Conservation (phyloP, 2,113 vertebrate species). For the Leucopsar rothschildi region DNA sequence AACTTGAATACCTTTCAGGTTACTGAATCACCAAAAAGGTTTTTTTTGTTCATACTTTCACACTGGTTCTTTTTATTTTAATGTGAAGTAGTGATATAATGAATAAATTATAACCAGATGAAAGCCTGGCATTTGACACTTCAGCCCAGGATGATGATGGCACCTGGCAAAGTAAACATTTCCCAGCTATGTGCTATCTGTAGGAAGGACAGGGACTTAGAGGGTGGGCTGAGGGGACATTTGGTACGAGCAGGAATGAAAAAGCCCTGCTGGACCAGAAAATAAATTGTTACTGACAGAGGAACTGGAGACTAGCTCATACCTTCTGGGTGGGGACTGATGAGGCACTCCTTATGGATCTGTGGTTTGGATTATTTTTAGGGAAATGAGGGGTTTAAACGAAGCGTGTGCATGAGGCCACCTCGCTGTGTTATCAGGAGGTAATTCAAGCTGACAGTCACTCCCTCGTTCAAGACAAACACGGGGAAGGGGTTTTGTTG, state of each 20-base stretch:
- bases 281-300: background rate
- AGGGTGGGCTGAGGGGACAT: background rate
- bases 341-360: background rate
- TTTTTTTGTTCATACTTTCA: slow-evolving; percentile 66
- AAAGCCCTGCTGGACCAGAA: background rate
- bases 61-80: slow-evolving; percentile 66
- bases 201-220: slow-evolving; percentile 13
- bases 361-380: background rate
- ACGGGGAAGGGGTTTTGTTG: background rate
- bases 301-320: background rate
- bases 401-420: background rate
- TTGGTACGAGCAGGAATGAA: background rate
- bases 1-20: slow-evolving; percentile 72
- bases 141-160: slow-evolving; percentile 13
- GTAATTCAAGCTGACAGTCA: background rate
- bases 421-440: background rate
- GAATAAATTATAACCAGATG: slow-evolving; percentile 73
- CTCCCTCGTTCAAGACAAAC: background rate
- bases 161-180: slow-evolving; percentile 10
- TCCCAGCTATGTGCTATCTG: background rate
- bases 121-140: slow-evolving; percentile 58
- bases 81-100: slow-evolving; percentile 61
- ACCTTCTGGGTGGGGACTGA: background rate
- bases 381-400: background rate
- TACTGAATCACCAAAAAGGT: slow-evolving; percentile 53